Evolutionary conservation across 1,140 invertebrate genomes (phyloP).

Genomic region (Venturia canescens): DNA sequence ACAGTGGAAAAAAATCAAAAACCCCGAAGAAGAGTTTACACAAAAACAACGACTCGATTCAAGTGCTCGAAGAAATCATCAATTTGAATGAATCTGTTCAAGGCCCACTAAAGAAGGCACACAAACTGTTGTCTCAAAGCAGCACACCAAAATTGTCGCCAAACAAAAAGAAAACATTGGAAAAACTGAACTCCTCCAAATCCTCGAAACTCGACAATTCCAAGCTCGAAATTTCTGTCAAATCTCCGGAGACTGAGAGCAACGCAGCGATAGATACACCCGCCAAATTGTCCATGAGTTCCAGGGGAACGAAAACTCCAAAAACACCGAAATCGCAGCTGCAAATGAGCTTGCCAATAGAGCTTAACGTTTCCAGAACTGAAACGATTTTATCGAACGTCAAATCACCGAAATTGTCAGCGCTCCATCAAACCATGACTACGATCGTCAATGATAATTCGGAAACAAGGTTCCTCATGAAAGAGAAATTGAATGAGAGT

Average conservation of each 20-base stretch:
- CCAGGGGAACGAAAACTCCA: not conserved
- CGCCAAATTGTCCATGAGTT: not conserved
- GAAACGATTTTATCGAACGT: slow-evolving; percentile 11
- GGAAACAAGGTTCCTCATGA: slow-evolving; percentile 63
- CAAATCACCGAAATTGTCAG: slow-evolving; percentile 47
- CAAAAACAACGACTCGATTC: not conserved
- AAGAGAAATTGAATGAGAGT: slow-evolving; percentile 68
- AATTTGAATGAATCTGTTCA: slow-evolving; percentile 9
- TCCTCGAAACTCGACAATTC: not conserved
- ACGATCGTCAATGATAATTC: slow-evolving; percentile 51
- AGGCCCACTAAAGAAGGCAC: slow-evolving; percentile 15
- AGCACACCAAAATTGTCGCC: slow-evolving; percentile 53
- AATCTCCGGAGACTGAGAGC: not conserved
- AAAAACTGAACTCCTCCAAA: not conserved
- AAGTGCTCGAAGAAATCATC: not conserved
- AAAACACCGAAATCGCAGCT: slow-evolving; percentile 6
- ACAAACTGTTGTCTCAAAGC: slow-evolving; percentile 45
- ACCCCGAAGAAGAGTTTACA: not conserved
- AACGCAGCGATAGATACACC: not conserved
- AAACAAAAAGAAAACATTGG: not conserved
- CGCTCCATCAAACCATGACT: slow-evolving; percentile 55
- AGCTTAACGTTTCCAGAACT: not conserved
- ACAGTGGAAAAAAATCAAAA: not conserved
- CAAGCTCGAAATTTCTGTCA: not conserved
- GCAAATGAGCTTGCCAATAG: not conserved